These are phyloP conservation scores for Luperina testacea DNA, from an alignment of 2,888 invertebrate genomes.

Conservation along the genomic window DNA sequence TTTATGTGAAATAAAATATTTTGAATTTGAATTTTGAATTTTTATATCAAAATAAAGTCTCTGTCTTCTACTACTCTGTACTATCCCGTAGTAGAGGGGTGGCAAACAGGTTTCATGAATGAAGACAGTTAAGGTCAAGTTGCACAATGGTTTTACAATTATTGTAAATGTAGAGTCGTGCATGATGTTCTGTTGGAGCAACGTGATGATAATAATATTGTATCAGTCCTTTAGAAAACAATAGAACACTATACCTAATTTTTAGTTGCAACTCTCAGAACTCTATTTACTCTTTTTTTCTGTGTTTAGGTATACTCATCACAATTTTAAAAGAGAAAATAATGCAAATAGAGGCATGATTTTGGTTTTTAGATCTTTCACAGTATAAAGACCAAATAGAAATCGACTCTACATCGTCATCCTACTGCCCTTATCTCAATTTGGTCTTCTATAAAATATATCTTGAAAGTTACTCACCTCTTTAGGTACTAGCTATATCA, in stretches of 20 bases:
- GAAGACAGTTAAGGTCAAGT: conserved; percentile 54
- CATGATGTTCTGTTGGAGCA: background rate
- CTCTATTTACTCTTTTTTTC: background rate
- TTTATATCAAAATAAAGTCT: conserved; percentile 19
- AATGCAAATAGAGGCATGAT: no score
- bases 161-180: conserved; percentile 7
- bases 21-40: no score
- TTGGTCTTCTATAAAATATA: background rate
- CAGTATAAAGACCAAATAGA: background rate
- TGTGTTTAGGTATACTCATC: background rate
- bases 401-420: background rate
- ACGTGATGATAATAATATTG: conserved; percentile 21
- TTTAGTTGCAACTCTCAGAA: no score
- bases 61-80: conserved; percentile 58
- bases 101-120: conserved; percentile 63
- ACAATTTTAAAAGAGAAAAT: background rate
- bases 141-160: conserved; percentile 15
- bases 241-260: background rate
- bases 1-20: background rate
- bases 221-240: background rate
- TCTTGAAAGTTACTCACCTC: no score
- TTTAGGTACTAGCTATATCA: no score
- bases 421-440: background rate
- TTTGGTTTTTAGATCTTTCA: background rate
- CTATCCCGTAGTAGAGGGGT: conserved; percentile 53